Percentiles rank a stretch among this genome's conserved stretches.
Evolutionary conservation across 1,140 invertebrate genomes (phyloP).

Genomic region (Lepidurus packardi): DNA sequence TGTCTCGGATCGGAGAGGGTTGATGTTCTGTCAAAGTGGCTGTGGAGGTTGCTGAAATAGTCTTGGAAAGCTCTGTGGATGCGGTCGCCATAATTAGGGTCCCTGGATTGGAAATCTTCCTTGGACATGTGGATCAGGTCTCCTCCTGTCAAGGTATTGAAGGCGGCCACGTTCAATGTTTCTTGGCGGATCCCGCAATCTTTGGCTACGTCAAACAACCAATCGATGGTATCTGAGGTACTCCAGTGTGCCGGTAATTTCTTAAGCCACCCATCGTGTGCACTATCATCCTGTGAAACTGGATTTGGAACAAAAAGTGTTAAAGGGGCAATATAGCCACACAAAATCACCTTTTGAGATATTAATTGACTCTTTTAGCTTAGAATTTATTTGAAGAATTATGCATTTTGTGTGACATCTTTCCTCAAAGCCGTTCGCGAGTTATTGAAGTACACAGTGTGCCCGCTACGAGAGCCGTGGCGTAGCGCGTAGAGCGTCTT

Average conservation of each 20-base stretch:
- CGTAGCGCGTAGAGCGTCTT: too few relatives aligned
- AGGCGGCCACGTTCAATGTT: conserved; percentile 29
- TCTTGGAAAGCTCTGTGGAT: conserved; percentile 31
- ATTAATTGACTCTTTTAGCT: too few relatives aligned
- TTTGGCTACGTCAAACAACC: conserved; percentile 33
- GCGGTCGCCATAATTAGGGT: conserved; percentile 26
- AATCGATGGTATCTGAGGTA: conserved; percentile 29
- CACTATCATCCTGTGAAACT: neutral
- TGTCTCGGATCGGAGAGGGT: conserved; percentile 6
- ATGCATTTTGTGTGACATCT: too few relatives aligned
- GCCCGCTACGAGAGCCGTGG: too few relatives aligned
- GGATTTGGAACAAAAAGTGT: neutral
- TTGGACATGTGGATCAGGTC: conserved; percentile 29
- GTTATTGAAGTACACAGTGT: too few relatives aligned
- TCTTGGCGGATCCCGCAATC: conserved; percentile 27
- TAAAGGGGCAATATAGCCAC: neutral
- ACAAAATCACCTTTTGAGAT: too few relatives aligned
- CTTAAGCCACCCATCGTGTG: conserved; percentile 29
- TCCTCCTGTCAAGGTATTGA: conserved; percentile 32
- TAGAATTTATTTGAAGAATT: too few relatives aligned
- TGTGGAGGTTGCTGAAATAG: conserved; percentile 13
- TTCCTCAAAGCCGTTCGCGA: too few relatives aligned
- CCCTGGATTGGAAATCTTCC: conserved; percentile 27
- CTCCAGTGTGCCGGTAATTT: conserved; percentile 33
- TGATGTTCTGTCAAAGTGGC: conserved; percentile 26